Evolutionary conservation across 2,113 vertebrate species (phyloP).

Genomic region (Bagarius yarrelli): DNA sequence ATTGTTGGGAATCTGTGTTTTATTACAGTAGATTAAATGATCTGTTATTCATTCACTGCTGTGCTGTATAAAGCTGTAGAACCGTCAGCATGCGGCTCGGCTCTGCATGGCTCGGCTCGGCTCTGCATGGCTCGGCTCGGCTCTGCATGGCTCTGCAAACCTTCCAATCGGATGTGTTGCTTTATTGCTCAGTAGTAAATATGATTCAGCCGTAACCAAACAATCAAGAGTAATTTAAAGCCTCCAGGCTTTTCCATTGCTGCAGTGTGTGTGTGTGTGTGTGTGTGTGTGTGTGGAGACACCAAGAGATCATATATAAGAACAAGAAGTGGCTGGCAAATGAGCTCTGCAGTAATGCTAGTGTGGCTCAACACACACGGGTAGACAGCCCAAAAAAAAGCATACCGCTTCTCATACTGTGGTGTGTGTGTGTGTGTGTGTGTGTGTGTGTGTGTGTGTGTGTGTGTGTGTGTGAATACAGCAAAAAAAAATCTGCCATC

Average conservation of each 20-base stretch:
- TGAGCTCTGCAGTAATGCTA: not conserved
- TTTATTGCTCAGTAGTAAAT: conserved; percentile 3
- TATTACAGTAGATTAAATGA: too few species aligned
- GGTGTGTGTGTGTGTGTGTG: too few species aligned
- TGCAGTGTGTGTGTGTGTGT: conserved; percentile 14
- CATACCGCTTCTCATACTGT: too few species aligned
- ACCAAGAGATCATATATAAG: not conserved
- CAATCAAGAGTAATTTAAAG: conserved; percentile 15
- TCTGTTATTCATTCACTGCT: too few species aligned
- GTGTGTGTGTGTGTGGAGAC: not conserved
- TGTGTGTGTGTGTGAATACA: not conserved
- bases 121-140: too few species aligned
- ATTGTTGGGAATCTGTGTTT: not conserved
- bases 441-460: conserved; percentile 1
- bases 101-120: too few species aligned
- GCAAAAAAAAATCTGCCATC: not conserved
- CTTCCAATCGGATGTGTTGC: not conserved
- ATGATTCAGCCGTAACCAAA: conserved; percentile 16
- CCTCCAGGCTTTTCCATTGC: conserved; percentile 13
- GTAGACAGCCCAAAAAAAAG: too few species aligned
- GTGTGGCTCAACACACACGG: not conserved
- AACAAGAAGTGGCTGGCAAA: conserved; percentile 6
- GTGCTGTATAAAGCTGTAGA: too few species aligned
- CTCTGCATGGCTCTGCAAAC: not conserved
- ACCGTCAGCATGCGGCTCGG: not conserved